Evolutionary conservation across 1,140 invertebrate genomes (phyloP), one percentile per base, ranked within the genome.

Genomic region (Macrobrachium nipponense): DNA sequence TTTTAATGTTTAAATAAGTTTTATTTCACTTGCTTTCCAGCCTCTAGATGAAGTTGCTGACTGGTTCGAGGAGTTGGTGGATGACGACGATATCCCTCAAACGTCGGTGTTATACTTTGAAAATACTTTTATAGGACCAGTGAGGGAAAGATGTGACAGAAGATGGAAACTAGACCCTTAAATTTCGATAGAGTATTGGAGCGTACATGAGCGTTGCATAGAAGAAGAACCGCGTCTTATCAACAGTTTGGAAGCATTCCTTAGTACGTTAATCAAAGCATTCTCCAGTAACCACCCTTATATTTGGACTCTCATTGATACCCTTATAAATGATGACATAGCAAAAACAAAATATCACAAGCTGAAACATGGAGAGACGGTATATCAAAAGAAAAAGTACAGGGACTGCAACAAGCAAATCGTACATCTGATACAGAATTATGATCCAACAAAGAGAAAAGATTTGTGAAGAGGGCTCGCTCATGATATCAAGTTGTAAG

Each of bases 51-150:
- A 75, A 36, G 72, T 75, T 27, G 72, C 7, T 18, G 43, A 20
- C 44, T 20, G 72, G 18, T 75, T 75, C 44, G 72, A 75, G 44
- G 20, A 75, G 72, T 18, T 75, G 14, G 70, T 72, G 70, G 72
- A 12, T 75, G 72, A 75, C 44, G 72, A 75, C 44, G 72, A 75
- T 75, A 27, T 75, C 17, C 72, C 18, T 44, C 72, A 75, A 44
- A 18, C 20, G 44, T 18, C 44, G 6, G 43, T 75, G 20, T 17
- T 18, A 11, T 75, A 75, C 72, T 36, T 44, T 75, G 72, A 10
- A 12, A 27, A 27, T 27, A 75, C 6, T 75, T 75, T 36, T 43
- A 75, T 75, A 27, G 72, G 72, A 27, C 43, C 10, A 14, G 20
- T 36, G 20, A 75, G 11, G 44, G 72, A 43, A 27, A 20, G 72